A percentile compares a stretch with the other conserved stretches of the same genome.
phyloP scores from a whole-genome alignment of 2,797 vertebrate genomes.

The Phalloptychus januarius region DNA sequence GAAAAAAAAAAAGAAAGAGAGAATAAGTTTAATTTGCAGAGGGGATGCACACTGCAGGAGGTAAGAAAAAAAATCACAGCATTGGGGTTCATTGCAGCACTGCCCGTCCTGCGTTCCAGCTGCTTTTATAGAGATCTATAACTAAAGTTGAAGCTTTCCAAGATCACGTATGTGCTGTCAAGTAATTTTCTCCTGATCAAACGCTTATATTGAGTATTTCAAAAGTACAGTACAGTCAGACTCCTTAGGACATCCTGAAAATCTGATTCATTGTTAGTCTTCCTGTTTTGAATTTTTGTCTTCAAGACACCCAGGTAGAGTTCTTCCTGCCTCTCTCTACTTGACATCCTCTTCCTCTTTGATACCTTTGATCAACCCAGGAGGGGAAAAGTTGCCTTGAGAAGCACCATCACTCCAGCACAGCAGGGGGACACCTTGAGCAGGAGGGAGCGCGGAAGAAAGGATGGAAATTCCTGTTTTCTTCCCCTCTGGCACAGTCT shows the following conservation, averaged over 20 bases:
- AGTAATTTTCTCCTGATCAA: slow-evolving; percentile 26
- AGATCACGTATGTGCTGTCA: slow-evolving; percentile 23
- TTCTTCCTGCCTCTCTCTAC: slow-evolving; percentile 40
- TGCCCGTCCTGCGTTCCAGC: slow-evolving; percentile 13
- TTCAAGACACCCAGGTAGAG: slow-evolving; percentile 43
- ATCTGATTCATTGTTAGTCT: slow-evolving; percentile 59
- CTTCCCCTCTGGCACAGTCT: slow-evolving; percentile 41
- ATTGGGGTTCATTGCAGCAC: slow-evolving; percentile 31
- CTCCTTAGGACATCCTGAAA: slow-evolving; percentile 36
- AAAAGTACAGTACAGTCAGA: slow-evolving; percentile 14
- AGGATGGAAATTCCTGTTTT: slow-evolving; percentile 43
- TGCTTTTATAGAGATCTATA: slow-evolving; percentile 25
- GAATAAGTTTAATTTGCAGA: slow-evolving; percentile 47
- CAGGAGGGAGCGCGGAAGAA: slow-evolving; percentile 54
- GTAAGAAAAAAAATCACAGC: slow-evolving; percentile 40
- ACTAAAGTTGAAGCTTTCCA: slow-evolving; percentile 39
- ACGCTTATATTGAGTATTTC: slow-evolving; percentile 24
- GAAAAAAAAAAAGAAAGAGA: slow-evolving; percentile 27
- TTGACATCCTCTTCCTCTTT: slow-evolving; percentile 46
- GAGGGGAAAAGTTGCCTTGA: slow-evolving; percentile 56
- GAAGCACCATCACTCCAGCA: slow-evolving; percentile 55
- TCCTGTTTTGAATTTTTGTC: slow-evolving; percentile 44
- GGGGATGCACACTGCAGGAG: slow-evolving; percentile 49
- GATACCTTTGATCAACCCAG: slow-evolving; percentile 72
- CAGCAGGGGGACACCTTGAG: slow-evolving; percentile 50